A percentile compares a stretch with the other conserved stretches of the same genome.
These are phyloP conservation scores for Tenualosa thibaudeaui DNA, from an alignment of 2,797 vertebrate species.

Conservation along the genomic window DNA sequence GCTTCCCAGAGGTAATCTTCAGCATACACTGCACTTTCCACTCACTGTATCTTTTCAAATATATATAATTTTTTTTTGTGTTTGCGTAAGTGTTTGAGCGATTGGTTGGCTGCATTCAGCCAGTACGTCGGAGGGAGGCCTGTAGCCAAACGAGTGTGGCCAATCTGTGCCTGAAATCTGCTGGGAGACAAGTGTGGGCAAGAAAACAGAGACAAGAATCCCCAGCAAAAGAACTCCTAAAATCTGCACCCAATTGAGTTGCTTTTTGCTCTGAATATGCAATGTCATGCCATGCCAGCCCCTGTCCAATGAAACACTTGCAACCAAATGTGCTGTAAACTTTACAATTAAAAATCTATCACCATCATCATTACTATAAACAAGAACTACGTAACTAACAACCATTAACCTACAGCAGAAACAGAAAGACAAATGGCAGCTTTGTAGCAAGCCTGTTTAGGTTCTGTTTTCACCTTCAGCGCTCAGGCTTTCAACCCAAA, in stretches of 20 bases:
- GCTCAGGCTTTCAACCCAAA: not conserved
- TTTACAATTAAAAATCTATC: not conserved
- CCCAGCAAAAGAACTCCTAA: not conserved
- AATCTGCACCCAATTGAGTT: not conserved
- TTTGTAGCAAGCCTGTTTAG: not conserved
- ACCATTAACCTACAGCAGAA: not conserved
- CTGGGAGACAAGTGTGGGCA: not conserved
- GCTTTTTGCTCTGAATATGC: not conserved
- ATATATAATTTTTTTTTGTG: not conserved
- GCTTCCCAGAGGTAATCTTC: not conserved
- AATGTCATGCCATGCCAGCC: not conserved
- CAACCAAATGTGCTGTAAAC: not conserved
- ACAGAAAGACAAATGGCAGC: not conserved
- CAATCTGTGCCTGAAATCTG: conserved; percentile 18
- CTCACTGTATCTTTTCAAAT: conserved; percentile 5
- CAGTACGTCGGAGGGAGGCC: not conserved
- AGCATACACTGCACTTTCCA: conserved; percentile 8
- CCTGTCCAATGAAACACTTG: not conserved
- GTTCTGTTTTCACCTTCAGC: not conserved
- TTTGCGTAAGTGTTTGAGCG: not conserved
- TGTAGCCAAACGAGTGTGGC: conserved; percentile 1
- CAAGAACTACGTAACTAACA: not conserved
- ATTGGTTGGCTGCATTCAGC: not conserved
- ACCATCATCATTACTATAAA: not conserved
- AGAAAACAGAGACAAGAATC: not conserved